A percentile compares a stretch with the other conserved stretches of the same genome.
Evolutionary conservation across 2,888 invertebrate genomes (phyloP).

Genomic region (Orthosia incerta): DNA sequence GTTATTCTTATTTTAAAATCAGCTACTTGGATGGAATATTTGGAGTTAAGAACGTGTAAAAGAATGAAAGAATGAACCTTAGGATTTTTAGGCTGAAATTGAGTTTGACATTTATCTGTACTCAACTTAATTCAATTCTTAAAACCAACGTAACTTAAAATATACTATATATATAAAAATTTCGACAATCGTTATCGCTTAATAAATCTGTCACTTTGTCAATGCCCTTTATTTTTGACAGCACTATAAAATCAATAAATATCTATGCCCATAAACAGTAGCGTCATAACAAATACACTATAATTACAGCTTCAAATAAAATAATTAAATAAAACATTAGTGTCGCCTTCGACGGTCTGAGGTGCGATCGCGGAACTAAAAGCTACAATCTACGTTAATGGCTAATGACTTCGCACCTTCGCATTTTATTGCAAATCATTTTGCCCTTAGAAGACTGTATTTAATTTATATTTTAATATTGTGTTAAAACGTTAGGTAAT

Average conservation of each 20-base stretch:
- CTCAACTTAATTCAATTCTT: too few relatives aligned
- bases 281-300: not conserved
- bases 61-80: too few relatives aligned
- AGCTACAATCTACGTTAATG: constrained; percentile 22
- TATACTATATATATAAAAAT: too few relatives aligned
- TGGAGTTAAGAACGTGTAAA: too few relatives aligned
- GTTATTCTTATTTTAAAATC: too few relatives aligned
- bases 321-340: constrained; percentile 16
- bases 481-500: not conserved
- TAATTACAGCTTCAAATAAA: constrained; percentile 12
- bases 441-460: not conserved
- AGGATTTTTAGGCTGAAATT: too few relatives aligned
- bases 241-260: not conserved
- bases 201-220: too few relatives aligned
- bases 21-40: too few relatives aligned
- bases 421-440: constrained; percentile 27
- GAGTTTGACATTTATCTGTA: too few relatives aligned
- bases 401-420: constrained; percentile 13
- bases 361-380: constrained; percentile 6
- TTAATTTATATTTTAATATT: constrained; percentile 7
- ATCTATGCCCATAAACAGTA: not conserved
- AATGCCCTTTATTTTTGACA: too few relatives aligned
- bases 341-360: constrained; percentile 3
- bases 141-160: too few relatives aligned
- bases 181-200: too few relatives aligned